phyloP scores from a whole-genome alignment of 2,888 invertebrate species.

The Apamea crenata region DNA sequence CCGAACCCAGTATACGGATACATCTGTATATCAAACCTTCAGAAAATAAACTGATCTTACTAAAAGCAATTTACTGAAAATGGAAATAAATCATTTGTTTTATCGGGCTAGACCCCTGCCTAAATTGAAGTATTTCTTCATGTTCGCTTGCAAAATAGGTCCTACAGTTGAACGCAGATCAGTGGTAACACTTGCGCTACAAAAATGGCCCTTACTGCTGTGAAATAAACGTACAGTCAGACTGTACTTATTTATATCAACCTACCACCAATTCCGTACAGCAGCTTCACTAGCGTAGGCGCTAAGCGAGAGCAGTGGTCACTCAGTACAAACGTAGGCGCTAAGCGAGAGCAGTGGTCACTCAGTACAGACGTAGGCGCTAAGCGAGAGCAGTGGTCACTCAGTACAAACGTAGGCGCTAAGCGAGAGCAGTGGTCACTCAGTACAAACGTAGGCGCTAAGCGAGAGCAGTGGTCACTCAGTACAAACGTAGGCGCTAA shows the following conservation, averaged over 20 bases:
- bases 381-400: background rate
- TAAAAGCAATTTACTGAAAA: background rate
- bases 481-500: too few relatives aligned
- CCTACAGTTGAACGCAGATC: too few relatives aligned
- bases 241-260: background rate
- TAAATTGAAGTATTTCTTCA: background rate
- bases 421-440: background rate
- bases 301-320: background rate
- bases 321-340: too few relatives aligned
- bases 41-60: conserved; percentile 5
- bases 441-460: too few relatives aligned
- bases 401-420: too few relatives aligned
- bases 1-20: too few relatives aligned
- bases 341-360: background rate
- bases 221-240: background rate
- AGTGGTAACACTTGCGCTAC: background rate
- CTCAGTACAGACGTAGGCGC: too few relatives aligned
- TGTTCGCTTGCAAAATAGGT: too few relatives aligned
- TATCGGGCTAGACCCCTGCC: background rate
- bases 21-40: background rate
- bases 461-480: background rate
- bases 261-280: background rate
- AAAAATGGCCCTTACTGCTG: background rate
- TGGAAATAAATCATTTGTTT: background rate
- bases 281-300: background rate